Evolutionary conservation across 1,140 invertebrate genomes (phyloP), one percentile per base, ranked within the genome.

Genomic region (Periplaneta americana): DNA sequence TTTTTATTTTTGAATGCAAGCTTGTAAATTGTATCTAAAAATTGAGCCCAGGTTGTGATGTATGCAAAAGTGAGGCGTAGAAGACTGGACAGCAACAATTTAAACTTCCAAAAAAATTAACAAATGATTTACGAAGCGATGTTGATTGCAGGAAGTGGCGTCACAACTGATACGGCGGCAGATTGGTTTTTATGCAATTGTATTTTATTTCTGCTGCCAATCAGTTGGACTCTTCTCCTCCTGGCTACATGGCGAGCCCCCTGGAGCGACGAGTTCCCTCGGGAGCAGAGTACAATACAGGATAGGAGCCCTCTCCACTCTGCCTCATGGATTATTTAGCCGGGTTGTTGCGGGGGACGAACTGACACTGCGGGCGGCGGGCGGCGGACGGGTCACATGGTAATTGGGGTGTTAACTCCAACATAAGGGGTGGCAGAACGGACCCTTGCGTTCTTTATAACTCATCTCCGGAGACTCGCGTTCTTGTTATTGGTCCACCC

Each of bases 311-410:
- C 76, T 37, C 9, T 78, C 28, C 35, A 78, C 35, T 28, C 76
- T 18, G 34, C 34, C 76, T 66, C 76, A 78, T 78, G 35, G 76
- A 78, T 78, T 78, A 78, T 78, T 78, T 78, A 78, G 76, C 76
- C 34, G 18, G 35, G 17, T 13, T 34, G 33, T 39, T 15, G 15
- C 34, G 34, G 76, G 18, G 75, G 6, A 33, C 31, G 32, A 35
- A 1, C 32, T 33, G 18, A 32, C 32, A 33, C 32, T 34, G 18
- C 31, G 33, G 31, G 74, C 22, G 74, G n/a, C n/a, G 17, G 74
- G n/a, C n/a, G n/a, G 48, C 74, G 35, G 22, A 34, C 15, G 76
- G 76, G 33, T 35, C 33, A n/a, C n/a, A 34, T 36, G 76, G 76
- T 39, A 78, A 78, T 78, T 78, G 76, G 76, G 35, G 10, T 32